A percentile compares a stretch with the other conserved stretches of the same genome.
Evolutionary conservation across 2,113 vertebrate genomes (phyloP).

Genomic region (Trogon surrucura): DNA sequence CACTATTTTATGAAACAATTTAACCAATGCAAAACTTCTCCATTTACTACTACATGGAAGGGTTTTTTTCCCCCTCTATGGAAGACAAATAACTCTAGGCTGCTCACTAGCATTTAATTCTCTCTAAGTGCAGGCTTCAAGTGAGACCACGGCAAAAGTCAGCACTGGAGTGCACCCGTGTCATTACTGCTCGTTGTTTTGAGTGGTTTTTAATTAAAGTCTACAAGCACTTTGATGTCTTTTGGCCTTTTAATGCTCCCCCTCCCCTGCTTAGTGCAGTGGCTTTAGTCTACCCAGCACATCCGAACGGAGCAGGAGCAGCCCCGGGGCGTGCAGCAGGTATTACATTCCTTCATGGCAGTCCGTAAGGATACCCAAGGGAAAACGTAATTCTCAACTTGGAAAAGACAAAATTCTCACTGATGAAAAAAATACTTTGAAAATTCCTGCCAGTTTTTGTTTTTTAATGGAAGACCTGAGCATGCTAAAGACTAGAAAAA

Average conservation of each 20-base stretch:
- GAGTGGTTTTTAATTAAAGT: background rate
- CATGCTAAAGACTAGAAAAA: background rate
- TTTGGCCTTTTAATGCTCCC: background rate
- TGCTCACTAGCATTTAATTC: background rate
- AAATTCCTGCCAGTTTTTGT: too few relatives aligned
- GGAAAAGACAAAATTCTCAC: background rate
- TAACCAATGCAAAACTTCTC: background rate
- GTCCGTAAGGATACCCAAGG: background rate
- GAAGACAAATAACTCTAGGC: background rate
- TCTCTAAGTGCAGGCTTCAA: background rate
- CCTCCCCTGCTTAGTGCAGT: background rate
- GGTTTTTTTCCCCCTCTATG: background rate
- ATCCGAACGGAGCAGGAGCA: fast-evolving
- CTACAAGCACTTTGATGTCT: background rate
- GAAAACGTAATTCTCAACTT: background rate
- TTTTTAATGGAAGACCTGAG: background rate
- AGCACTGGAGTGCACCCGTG: background rate
- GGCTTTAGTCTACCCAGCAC: background rate
- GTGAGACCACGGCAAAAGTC: background rate
- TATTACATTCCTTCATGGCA: background rate
- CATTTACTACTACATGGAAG: background rate
- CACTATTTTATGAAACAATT: background rate
- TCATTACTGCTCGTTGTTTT: background rate
- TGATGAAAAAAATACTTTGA: background rate
- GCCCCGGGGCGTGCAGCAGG: background rate